phyloP scores from a whole-genome alignment of 2,888 invertebrate species.

The Luffia ferchaultella region DNA sequence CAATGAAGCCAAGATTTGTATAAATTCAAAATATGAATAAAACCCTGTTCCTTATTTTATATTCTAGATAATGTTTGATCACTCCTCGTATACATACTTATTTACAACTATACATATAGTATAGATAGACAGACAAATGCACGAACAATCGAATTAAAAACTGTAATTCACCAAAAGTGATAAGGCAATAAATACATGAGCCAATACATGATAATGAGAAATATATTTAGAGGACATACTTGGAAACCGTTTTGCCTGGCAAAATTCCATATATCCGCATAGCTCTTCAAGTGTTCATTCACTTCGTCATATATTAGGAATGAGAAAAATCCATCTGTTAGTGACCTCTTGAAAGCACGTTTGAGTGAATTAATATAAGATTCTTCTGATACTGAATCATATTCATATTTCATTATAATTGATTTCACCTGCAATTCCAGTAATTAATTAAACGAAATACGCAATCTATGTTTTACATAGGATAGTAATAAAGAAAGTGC shows the following conservation, averaged over 20 bases:
- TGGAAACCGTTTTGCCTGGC: slow-evolving; percentile 87
- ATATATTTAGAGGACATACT: slow-evolving; percentile 50
- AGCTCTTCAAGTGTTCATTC: slow-evolving; percentile 82
- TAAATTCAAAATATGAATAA: too few species aligned
- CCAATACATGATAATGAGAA: too few species aligned
- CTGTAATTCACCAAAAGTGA: too few species aligned
- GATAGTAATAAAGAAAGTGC: too few species aligned
- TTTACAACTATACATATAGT: too few species aligned
- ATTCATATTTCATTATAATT: slow-evolving; percentile 86
- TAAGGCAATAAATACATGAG: too few species aligned
- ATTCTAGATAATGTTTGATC: not conserved
- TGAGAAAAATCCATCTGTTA: slow-evolving; percentile 89
- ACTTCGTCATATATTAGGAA: slow-evolving; percentile 94
- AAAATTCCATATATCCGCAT: slow-evolving; percentile 89
- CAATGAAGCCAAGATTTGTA: too few species aligned
- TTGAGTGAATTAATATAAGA: slow-evolving; percentile 82
- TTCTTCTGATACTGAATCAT: slow-evolving; percentile 84
- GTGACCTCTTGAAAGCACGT: slow-evolving; percentile 89
- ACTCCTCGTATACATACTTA: too few species aligned
- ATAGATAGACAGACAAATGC: too few species aligned
- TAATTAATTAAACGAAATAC: slow-evolving; percentile 14
- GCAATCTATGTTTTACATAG: not conserved
- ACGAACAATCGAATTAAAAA: too few species aligned
- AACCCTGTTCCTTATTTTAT: not conserved
- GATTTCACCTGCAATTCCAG: slow-evolving; percentile 47